Percentiles rank a stretch among this genome's conserved stretches.
These are phyloP conservation scores for Tethea ocularis DNA, from an alignment of 2,888 invertebrate species.

Conservation along the genomic window DNA sequence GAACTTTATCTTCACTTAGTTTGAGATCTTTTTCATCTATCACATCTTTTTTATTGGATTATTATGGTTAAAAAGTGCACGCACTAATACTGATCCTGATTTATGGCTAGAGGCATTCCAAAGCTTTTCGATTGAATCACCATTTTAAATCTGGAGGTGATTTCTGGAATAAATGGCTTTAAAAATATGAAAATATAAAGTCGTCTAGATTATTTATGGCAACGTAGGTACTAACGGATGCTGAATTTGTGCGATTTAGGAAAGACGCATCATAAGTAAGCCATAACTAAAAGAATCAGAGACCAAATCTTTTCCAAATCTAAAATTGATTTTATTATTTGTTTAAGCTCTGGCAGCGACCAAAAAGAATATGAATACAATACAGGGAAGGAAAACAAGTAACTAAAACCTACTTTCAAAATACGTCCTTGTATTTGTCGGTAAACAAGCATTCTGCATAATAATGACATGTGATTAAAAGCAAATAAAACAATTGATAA, in stretches of 20 bases:
- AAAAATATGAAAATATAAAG: neutral
- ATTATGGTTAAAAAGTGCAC: slow-evolving; percentile 22
- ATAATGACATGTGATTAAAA: slow-evolving; percentile 13
- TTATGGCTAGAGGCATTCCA: neutral
- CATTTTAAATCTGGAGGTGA: neutral
- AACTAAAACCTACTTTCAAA: slow-evolving; percentile 7
- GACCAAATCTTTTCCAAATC: too few relatives aligned
- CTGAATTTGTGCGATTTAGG: too few relatives aligned
- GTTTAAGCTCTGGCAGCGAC: neutral
- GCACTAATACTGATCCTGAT: slow-evolving; percentile 25
- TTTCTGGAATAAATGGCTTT: neutral
- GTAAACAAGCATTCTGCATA: slow-evolving; percentile 12
- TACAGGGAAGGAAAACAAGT: slow-evolving; percentile 3
- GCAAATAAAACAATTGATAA: neutral
- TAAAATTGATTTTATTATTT: neutral
- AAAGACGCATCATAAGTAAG: too few relatives aligned
- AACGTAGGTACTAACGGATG: neutral
- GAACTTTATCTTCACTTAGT: neutral
- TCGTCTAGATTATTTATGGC: neutral
- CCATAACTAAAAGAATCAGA: too few relatives aligned
- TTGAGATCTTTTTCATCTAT: neutral
- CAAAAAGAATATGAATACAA: slow-evolving; percentile 4
- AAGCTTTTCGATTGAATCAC: neutral
- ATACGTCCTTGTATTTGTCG: slow-evolving; percentile 17
- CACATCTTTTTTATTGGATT: neutral